Percentiles rank a stretch among this genome's conserved stretches.
Evolutionary conservation across 2,113 vertebrate genomes (phyloP).

Genomic region (Daubentonia madagascariensis): DNA sequence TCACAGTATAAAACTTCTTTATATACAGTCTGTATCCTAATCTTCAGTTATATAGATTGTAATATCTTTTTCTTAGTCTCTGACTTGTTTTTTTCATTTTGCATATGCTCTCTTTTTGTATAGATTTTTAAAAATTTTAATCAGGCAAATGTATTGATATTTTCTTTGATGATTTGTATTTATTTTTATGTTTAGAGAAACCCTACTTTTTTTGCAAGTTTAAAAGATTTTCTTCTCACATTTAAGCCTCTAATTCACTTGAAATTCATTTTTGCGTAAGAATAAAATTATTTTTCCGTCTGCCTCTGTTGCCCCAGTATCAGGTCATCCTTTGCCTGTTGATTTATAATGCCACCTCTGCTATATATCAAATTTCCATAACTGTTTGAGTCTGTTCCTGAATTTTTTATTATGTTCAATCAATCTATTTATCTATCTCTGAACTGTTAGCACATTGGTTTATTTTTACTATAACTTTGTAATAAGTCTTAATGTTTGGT

Average conservation of each 20-base stretch:
- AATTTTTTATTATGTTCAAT: slow-evolving; percentile 22
- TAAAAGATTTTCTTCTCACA: slow-evolving; percentile 7
- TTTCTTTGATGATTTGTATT: slow-evolving; percentile 16
- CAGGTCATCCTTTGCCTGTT: neutral
- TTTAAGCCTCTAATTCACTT: neutral
- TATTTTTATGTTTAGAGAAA: slow-evolving; percentile 23
- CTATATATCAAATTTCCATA: neutral
- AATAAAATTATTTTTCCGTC: neutral
- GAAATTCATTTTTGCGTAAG: slow-evolving; percentile 27
- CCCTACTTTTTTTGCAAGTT: neutral
- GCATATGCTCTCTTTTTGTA: neutral
- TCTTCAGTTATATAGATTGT: neutral
- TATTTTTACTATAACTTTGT: neutral
- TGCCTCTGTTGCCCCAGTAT: neutral
- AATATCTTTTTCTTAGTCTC: neutral
- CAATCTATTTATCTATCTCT: neutral
- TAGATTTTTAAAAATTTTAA: neutral
- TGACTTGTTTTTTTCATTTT: neutral
- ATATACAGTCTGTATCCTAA: neutral
- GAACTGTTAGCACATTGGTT: neutral
- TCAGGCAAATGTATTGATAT: neutral
- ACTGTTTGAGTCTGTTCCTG: neutral
- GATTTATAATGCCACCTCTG: neutral
- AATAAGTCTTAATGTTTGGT: slow-evolving; percentile 1
- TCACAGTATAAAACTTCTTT: neutral